Evolutionary conservation across 37 sponge, comb jelly and placozoan species (phyloP).

Genomic region (Beroe ovata): DNA sequence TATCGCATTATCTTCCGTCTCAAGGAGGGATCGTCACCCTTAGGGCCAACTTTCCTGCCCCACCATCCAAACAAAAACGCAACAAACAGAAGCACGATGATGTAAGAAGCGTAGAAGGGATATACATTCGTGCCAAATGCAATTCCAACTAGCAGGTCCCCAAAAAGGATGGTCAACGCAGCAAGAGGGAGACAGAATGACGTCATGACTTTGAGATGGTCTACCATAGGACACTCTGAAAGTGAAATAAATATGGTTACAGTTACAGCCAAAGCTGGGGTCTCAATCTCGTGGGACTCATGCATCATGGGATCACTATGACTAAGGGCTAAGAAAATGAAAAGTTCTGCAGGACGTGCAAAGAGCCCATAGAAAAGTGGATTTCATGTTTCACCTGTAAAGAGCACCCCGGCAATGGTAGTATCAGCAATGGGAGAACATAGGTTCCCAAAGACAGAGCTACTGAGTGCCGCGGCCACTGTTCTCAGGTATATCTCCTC

Average conservation of each 20-base stretch:
- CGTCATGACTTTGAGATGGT: conserved; percentile 63
- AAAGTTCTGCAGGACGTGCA: too few species aligned
- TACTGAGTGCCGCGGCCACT: conserved; percentile 1
- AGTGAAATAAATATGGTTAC: neutral
- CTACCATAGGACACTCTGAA: conserved; percentile 44
- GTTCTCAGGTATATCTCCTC: conserved; percentile 3
- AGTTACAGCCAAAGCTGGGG: too few species aligned
- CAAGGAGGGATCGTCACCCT: too few species aligned
- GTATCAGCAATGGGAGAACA: conserved; percentile 49
- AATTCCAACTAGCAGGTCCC: conserved; percentile 50
- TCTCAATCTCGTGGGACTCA: too few species aligned
- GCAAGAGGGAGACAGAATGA: conserved; percentile 52
- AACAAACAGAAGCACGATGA: neutral
- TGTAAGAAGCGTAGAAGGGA: conserved; percentile 38
- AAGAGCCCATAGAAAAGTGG: neutral
- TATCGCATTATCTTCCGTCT: too few species aligned
- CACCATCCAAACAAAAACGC: neutral
- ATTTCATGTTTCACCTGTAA: conserved; percentile 25
- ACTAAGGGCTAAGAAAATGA: too few species aligned
- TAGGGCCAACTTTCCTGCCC: too few species aligned
- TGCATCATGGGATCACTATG: too few species aligned
- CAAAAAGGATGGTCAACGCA: conserved; percentile 1
- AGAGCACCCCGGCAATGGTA: conserved; percentile 11
- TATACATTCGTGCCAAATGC: conserved; percentile 20
- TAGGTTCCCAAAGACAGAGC: conserved; percentile 25